Base-by-base conservation (phyloP, 2,888 invertebrate species). In the Neoascia interrupta region DNA sequence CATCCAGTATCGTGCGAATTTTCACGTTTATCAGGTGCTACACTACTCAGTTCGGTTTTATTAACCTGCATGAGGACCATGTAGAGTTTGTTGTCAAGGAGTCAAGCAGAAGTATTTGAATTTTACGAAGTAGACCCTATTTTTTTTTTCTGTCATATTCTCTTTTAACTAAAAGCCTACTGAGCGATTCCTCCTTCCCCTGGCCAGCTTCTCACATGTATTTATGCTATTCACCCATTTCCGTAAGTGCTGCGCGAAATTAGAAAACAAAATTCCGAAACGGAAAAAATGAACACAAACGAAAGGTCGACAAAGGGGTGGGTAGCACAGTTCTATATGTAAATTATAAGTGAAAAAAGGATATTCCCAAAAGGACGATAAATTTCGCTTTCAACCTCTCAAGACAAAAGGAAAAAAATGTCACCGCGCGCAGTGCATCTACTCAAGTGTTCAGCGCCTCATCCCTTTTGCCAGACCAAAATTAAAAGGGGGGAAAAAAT, bases 251-350 rank as follows among this genome's bases (percentile, higher is more conserved):
- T 54, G 31, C 54, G 53, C 47, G 54, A 54, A 72, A 72, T 72
- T 63, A 61, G 31, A 61, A 63, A 54, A 63, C 61, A 31, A 61
- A 72, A 31, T 26, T 53, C 26, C 8, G 43, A 45, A 49, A 51
- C 5, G 41, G 49, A 49, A 60, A 26, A 49, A 36, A 31, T n/a
- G n/a, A n/a, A n/a, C n/a, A n/a, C n/a, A n/a, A n/a, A 37, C 16
- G 39, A 61, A 72, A 54, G 37, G 54, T 63, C 47, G 54, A 49
- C 70, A 45, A 70, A 45, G 28, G 60, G 41, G 61, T 49, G 51
- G 70, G 45, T 47, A 45, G 47, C 53, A 63, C 53, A 47, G 70
- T 63, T 72, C 70, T 72, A 72, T 63, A 72, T 72, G 61, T 72
- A 72, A 72, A 72, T 63, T 61, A 61, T 23, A 47, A n/a, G n/a